Evolutionary conservation across 2,113 vertebrate genomes (phyloP), one percentile per base, ranked within the genome.

Genomic region (Phainopepla nitens): DNA sequence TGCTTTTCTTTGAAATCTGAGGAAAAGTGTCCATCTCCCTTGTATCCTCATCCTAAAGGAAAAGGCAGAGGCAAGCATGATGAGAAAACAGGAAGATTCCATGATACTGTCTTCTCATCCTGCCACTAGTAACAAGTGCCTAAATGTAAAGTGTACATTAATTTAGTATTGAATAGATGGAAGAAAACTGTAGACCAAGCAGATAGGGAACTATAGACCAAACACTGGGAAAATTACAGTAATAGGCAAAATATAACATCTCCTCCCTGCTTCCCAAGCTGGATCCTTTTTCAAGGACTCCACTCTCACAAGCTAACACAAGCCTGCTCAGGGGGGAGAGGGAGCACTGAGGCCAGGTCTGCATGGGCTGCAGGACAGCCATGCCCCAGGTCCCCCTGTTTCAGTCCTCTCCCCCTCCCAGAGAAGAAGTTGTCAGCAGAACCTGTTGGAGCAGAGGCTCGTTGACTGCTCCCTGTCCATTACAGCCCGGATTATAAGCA

Each of bases 381-480:
- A 2, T 61, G 79, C 57, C 1, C 18, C 47, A 27, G 47, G 28
- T 47, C 44, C 65, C 50, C 17, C 12, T 0, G 1, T 14, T 4
- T 1, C 7, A 4, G 25, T 39, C 36, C 21, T 58, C 78, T 77
- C 72, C 60, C 82, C 80, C 87, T 85, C 89, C 87, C 84, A 15
- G 6, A 76, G 93, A 96, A 91, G 94, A 94, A 98, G 95, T 96
- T 97, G 98, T 97, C 98, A 97, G 91, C 76, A 45, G 94, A 96
- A 94, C 97, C 88, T 56, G 96, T 93, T 96, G 97, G 97, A 98
- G 98, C 98, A 98, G 98, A 98, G 98, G 98, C 98, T 99, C 98
- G 99, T 98, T 99, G 99, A 99, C 99, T 99, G 98, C 98, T 98
- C 98, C 98, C 98, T 99, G 99, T 99, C 99, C 99, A 99, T 99